These are phyloP conservation scores for Orthosia incerta DNA, from an alignment of 2,888 invertebrate species.

Conservation along the genomic window DNA sequence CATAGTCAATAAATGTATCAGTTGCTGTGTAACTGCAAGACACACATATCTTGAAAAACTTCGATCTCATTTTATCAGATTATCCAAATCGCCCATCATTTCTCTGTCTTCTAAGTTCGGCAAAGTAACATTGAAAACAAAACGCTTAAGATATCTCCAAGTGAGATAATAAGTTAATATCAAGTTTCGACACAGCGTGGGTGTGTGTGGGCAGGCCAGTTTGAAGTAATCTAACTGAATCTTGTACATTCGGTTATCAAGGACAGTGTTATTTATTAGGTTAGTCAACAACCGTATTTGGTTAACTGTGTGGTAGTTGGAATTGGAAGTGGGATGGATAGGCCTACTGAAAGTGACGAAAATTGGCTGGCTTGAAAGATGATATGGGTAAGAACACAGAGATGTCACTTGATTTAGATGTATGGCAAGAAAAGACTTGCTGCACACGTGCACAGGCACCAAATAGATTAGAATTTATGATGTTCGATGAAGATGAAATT, in stretches of 20 bases:
- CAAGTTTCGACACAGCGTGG: conserved; percentile 61
- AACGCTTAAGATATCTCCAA: conserved; percentile 23
- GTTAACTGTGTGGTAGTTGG: conserved; percentile 32
- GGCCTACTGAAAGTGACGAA: not conserved
- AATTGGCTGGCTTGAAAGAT: not conserved
- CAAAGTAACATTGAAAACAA: conserved; percentile 32
- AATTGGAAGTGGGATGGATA: conserved; percentile 12
- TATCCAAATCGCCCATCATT: not conserved
- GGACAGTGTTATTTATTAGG: conserved; percentile 54
- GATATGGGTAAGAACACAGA: not conserved
- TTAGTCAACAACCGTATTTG: conserved; percentile 33
- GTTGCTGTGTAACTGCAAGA: too few relatives aligned
- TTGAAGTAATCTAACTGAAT: conserved; percentile 58
- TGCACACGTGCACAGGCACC: not conserved
- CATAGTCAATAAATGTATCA: too few relatives aligned
- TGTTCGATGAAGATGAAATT: not conserved
- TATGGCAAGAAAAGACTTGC: not conserved
- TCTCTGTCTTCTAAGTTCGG: not conserved
- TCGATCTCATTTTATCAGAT: not conserved
- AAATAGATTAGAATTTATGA: not conserved
- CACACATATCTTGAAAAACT: not conserved
- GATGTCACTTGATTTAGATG: not conserved
- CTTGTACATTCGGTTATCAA: conserved; percentile 49
- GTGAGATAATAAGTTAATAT: conserved; percentile 33
- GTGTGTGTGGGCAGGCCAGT: conserved; percentile 65